These are phyloP conservation scores for Vanessa atalanta DNA, from an alignment of 1,140 invertebrate species.

Conservation along the genomic window DNA sequence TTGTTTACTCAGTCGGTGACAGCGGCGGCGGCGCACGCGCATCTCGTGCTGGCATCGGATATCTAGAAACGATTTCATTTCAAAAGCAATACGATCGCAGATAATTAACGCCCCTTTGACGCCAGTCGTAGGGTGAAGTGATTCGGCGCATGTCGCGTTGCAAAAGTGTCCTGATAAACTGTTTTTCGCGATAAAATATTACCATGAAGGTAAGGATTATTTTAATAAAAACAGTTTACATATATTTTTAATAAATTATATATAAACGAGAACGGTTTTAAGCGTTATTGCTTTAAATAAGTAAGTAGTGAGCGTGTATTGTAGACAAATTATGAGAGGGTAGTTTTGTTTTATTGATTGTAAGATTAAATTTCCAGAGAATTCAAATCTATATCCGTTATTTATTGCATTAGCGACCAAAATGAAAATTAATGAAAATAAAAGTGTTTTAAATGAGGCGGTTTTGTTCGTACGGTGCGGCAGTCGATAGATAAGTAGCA, in stretches of 20 bases:
- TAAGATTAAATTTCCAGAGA: not conserved
- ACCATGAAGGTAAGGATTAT: slow-evolving; percentile 33
- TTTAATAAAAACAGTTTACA: not conserved
- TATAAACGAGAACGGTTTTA: too few species aligned
- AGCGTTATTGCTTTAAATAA: too few species aligned
- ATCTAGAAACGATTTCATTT: slow-evolving; percentile 33
- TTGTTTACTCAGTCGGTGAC: slow-evolving; percentile 42
- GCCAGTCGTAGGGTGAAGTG: slow-evolving; percentile 27
- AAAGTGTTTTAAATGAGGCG: not conserved
- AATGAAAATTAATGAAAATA: not conserved
- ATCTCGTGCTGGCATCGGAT: slow-evolving; percentile 14
- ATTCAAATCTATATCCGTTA: not conserved
- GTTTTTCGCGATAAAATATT: not conserved
- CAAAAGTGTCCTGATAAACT: slow-evolving; percentile 16
- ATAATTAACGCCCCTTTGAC: slow-evolving; percentile 31
- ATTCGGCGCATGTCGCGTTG: slow-evolving; percentile 19
- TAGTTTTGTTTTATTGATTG: slow-evolving; percentile 9
- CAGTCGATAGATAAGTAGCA: slow-evolving; percentile 1
- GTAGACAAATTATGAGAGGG: not conserved
- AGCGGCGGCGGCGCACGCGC: slow-evolving; percentile 37
- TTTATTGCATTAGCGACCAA: too few species aligned
- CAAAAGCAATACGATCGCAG: slow-evolving; percentile 28
- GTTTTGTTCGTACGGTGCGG: not conserved
- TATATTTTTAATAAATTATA: not conserved
- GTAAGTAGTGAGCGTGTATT: not conserved